Evolutionary conservation across 2,888 invertebrate species (phyloP).

Genomic region (Corbicula japonica): DNA sequence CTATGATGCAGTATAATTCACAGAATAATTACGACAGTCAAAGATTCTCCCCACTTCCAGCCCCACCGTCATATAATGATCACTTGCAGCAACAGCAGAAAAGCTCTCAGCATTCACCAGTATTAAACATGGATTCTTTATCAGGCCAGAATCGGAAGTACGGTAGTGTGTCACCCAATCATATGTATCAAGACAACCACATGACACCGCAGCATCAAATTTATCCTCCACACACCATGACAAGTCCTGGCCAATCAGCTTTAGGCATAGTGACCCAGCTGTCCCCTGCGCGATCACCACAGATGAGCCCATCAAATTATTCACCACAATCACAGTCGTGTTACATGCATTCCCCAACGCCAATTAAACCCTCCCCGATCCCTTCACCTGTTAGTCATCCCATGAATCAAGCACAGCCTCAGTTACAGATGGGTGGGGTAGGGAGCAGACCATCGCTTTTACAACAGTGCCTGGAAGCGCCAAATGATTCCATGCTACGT

Average conservation of each 20-base stretch:
- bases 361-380: constrained; percentile 75
- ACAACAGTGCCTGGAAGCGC: constrained; percentile 76
- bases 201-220: constrained; percentile 40
- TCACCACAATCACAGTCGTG: constrained; percentile 67
- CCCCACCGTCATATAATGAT: constrained; percentile 86
- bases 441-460: constrained; percentile 64
- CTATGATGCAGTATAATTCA: constrained; percentile 59
- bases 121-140: constrained; percentile 69
- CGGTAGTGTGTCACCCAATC: constrained; percentile 59
- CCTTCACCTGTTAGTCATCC: constrained; percentile 54
- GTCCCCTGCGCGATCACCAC: constrained; percentile 77
- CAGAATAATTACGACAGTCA: constrained; percentile 67
- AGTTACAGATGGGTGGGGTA: constrained; percentile 34
- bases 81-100: constrained; percentile 63
- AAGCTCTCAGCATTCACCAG: constrained; percentile 62
- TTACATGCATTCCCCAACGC: constrained; percentile 67
- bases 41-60: constrained; percentile 85
- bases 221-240: constrained; percentile 44
- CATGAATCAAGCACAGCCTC: constrained; percentile 56
- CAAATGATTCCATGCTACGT: constrained; percentile 80
- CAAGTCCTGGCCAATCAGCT: constrained; percentile 64
- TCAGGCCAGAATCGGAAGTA: constrained; percentile 62
- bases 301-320: constrained; percentile 73
- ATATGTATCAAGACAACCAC: constrained; percentile 47
- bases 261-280: constrained; percentile 73